Base-by-base conservation (phyloP, 30 jellyfish, hydroid and myxozoan genomes). In the Turritopsis rubra region DNA sequence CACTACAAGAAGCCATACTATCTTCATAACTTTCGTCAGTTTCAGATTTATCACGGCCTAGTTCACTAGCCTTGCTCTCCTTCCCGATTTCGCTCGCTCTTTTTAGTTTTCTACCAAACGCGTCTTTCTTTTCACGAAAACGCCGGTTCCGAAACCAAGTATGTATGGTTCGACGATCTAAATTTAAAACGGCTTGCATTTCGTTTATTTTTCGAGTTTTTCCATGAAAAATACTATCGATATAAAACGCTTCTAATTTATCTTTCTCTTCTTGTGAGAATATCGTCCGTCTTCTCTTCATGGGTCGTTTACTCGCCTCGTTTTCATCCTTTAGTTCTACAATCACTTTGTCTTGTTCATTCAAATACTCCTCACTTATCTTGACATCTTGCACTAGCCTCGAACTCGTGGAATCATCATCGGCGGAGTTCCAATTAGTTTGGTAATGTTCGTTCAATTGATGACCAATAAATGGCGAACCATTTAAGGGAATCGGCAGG, bases 111-210 rank as follows among this genome's bases (percentile, higher is more conserved):
- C 30, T 16, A n/a, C 30, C 77, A 68, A 68, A 68, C 30, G 28
- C 30, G 28, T 68, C 77, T 68, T 68, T 68, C 28, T 27, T 23
- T 1, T 23, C 77, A 9, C 30, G 28, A 27, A 23, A 68, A 16
- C 77, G 31, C 9, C 77, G 77, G 30, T 68, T 68, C 30, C 77
- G 77, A 68, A 68, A 68, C 77, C 77, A 68, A 8, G 77, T 68
- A n/a, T 27, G 77, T 7, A 68, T 68, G 22, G 77, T 68, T 27
- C 30, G 28, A 9, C 77, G 30, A 22, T 68, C 77, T 23, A 68
- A n/a, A 68, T 68, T 68, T 19, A 68, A 68, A 68, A 68, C 30
- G 9, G 16, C 77, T 17, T 27, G 28, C 7, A 68, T 68, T 68
- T 68, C 77, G 9, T 23, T n/a, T 22, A 27, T 68, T 22, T 68